Percentiles rank a stretch among this genome's conserved stretches.
These are phyloP conservation scores for Galaxias olidus DNA, from an alignment of 2,797 vertebrate species.

Conservation along the genomic window DNA sequence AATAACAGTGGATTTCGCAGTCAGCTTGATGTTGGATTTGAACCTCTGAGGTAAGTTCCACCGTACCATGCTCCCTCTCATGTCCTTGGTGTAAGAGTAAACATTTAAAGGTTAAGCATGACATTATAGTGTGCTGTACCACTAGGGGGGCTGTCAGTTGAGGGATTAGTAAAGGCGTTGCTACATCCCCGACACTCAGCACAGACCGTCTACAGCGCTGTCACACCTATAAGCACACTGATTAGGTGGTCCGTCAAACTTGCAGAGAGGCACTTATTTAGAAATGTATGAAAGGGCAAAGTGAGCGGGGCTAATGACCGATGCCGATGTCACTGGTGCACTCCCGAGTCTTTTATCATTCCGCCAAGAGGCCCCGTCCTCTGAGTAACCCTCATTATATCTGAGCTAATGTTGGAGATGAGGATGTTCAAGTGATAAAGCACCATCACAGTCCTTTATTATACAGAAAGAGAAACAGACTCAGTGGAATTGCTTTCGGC, in stretches of 20 bases:
- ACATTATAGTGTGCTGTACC: neutral
- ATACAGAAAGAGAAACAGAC: slow-evolving; percentile 71
- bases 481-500: slow-evolving; percentile 69
- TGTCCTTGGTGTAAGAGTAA: no score
- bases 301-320: slow-evolving; percentile 72
- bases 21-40: neutral
- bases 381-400: slow-evolving; percentile 79
- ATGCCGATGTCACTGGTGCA: slow-evolving; percentile 65
- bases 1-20: no score
- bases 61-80: no score
- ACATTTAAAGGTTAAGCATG: neutral
- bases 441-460: slow-evolving; percentile 71
- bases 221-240: slow-evolving; percentile 66
- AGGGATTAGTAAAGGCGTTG: slow-evolving; percentile 1
- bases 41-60: neutral
- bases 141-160: neutral
- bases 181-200: slow-evolving; percentile 52
- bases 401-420: slow-evolving; percentile 77
- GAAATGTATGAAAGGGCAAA: slow-evolving; percentile 76
- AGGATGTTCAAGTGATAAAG: slow-evolving; percentile 73
- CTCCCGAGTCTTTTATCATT: slow-evolving; percentile 73
- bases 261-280: slow-evolving; percentile 74
- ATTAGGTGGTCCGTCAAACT: slow-evolving; percentile 75
- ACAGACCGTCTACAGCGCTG: slow-evolving; percentile 42
- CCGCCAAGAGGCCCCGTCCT: slow-evolving; percentile 68